phyloP scores from a whole-genome alignment of 2,888 invertebrate species.

The Apoda limacodes region DNA sequence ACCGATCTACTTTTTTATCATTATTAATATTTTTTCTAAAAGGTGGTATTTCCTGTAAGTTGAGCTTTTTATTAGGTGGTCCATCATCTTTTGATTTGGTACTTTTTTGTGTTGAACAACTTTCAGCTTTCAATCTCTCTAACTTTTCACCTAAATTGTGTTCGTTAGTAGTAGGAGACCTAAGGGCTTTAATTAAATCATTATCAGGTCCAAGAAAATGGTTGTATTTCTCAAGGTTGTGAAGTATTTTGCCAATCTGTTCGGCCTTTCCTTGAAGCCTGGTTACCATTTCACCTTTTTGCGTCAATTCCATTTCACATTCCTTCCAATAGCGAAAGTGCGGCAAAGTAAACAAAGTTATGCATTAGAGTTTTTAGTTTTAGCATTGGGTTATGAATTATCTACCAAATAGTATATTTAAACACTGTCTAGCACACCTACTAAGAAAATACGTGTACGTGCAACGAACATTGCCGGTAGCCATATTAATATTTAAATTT shows the following conservation, averaged over 20 bases:
- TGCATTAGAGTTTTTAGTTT: too few species aligned
- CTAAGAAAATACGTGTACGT: too few species aligned
- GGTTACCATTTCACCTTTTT: slow-evolving; percentile 96
- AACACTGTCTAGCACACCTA: too few species aligned
- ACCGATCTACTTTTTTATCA: slow-evolving; percentile 32
- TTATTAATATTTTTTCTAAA: slow-evolving; percentile 45
- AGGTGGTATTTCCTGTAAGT: slow-evolving; percentile 67
- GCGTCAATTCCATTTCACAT: slow-evolving; percentile 94
- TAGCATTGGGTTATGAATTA: too few species aligned
- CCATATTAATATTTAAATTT: too few species aligned
- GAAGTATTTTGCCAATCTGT: slow-evolving; percentile 93
- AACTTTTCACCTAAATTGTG: slow-evolving; percentile 45
- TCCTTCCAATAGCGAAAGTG: slow-evolving; percentile 75
- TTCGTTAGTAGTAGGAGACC: slow-evolving; percentile 57
- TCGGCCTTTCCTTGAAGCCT: slow-evolving; percentile 95
- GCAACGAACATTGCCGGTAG: too few species aligned
- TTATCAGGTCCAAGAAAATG: slow-evolving; percentile 75
- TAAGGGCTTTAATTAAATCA: slow-evolving; percentile 59
- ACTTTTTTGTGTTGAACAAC: slow-evolving; percentile 50
- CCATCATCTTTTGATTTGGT: slow-evolving; percentile 64
- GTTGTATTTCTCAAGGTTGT: slow-evolving; percentile 90
- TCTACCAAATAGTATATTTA: too few species aligned
- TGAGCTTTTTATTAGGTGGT: slow-evolving; percentile 65
- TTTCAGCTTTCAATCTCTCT: slow-evolving; percentile 49
- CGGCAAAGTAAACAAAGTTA: slow-evolving; percentile 62